A percentile compares a stretch with the other conserved stretches of the same genome.
These are phyloP conservation scores for Melanotaenia nigrans DNA, from an alignment of 2,797 vertebrate genomes.

Conservation along the genomic window DNA sequence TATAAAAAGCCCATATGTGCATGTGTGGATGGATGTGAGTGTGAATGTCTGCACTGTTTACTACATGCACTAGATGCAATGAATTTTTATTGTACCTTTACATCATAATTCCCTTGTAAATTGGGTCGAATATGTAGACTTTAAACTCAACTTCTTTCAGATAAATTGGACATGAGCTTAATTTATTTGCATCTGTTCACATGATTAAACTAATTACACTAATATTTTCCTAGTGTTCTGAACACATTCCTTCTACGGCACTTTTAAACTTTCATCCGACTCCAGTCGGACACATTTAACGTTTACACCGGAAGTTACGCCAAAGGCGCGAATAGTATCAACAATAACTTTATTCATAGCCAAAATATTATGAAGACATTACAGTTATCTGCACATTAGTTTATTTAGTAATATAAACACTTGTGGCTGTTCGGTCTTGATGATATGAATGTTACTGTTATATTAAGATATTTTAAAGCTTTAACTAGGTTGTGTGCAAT, in stretches of 20 bases:
- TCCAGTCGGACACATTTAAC: conserved; percentile 40
- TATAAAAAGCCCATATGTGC: no score
- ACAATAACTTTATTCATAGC: conserved; percentile 19
- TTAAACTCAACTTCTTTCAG: no score
- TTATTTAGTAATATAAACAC: accelerated
- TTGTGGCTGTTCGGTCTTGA: accelerated
- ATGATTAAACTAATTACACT: not conserved
- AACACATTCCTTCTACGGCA: not conserved
- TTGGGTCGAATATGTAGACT: no score
- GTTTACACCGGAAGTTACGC: conserved; percentile 50
- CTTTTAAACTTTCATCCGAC: accelerated
- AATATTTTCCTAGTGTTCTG: not conserved
- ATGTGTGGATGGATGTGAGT: no score
- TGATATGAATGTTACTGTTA: not conserved
- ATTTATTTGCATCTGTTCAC: no score
- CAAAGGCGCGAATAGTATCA: conserved; percentile 73
- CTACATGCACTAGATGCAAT: no score
- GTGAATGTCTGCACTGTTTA: no score
- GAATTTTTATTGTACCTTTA: no score
- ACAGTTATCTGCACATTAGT: not conserved
- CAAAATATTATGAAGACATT: accelerated
- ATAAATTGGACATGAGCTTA: no score
- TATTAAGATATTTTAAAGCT: not conserved
- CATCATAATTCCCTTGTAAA: no score
- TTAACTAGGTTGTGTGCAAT: not conserved